Evolutionary conservation across 2,888 invertebrate genomes (phyloP).

Genomic region (Platerodrilus igneus): DNA sequence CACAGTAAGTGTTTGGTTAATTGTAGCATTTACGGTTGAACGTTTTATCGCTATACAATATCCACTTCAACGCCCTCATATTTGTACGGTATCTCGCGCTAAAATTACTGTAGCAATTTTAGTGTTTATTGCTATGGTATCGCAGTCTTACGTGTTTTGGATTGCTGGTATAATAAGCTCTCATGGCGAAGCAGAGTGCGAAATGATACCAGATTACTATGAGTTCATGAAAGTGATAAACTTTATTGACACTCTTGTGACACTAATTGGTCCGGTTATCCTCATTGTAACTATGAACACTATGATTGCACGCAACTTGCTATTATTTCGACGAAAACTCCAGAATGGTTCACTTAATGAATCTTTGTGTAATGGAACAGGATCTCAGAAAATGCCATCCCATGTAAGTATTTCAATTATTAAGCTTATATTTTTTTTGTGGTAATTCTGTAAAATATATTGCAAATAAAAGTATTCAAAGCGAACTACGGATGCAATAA

Average conservation of each 20-base stretch:
- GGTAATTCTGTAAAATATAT: too few species aligned
- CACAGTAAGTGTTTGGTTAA: slow-evolving; percentile 64
- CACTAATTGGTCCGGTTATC: slow-evolving; percentile 57
- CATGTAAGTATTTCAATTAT: slow-evolving; percentile 47
- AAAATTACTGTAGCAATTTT: slow-evolving; percentile 52
- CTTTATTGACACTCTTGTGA: slow-evolving; percentile 57
- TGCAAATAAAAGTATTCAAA: too few species aligned
- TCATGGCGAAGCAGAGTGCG: slow-evolving; percentile 45
- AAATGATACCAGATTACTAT: slow-evolving; percentile 50
- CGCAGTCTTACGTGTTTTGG: slow-evolving; percentile 43
- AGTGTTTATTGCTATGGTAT: slow-evolving; percentile 45
- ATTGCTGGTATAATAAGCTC: slow-evolving; percentile 38
- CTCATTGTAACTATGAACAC: slow-evolving; percentile 61
- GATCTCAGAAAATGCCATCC: slow-evolving; percentile 46
- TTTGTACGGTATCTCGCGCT: slow-evolving; percentile 58
- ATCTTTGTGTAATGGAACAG: slow-evolving; percentile 40
- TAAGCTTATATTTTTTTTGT: slow-evolving; percentile 7
- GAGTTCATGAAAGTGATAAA: slow-evolving; percentile 54
- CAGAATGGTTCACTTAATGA: slow-evolving; percentile 40
- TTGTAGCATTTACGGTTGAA: slow-evolving; percentile 66
- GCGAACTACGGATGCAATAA: too few species aligned
- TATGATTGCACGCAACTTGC: slow-evolving; percentile 55
- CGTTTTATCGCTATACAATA: slow-evolving; percentile 64
- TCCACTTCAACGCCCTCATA: slow-evolving; percentile 55
- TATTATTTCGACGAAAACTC: slow-evolving; percentile 49